Conservation (phyloP, 2,797 vertebrate genomes). For the Orientallactaga sibirica region DNA sequence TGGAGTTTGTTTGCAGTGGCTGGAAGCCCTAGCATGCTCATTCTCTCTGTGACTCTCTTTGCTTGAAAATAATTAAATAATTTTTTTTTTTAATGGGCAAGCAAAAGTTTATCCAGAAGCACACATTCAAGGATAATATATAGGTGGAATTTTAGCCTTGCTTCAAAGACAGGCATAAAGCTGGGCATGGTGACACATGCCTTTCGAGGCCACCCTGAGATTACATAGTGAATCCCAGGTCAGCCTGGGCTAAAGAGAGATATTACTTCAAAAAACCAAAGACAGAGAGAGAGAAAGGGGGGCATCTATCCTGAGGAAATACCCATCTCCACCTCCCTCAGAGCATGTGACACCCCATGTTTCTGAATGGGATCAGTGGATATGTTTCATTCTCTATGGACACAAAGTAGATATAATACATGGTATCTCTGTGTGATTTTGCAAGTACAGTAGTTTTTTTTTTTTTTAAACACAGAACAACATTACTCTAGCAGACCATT, state of each 20-base stretch:
- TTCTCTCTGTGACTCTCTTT: too few relatives aligned
- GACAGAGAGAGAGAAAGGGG: too few relatives aligned
- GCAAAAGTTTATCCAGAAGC: neutral
- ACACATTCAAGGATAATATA: neutral
- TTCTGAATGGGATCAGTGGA: neutral
- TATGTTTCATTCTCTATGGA: neutral
- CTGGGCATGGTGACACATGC: too few relatives aligned
- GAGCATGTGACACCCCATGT: fast-evolving
- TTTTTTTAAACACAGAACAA: slow-evolving; percentile 49
- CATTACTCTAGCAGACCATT: slow-evolving; percentile 18
- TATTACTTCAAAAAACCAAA: too few relatives aligned
- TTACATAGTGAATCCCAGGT: too few relatives aligned
- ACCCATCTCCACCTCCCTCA: fast-evolving
- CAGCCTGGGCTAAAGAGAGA: too few relatives aligned
- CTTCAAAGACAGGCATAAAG: neutral
- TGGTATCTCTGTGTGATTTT: neutral
- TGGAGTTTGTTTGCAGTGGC: too few relatives aligned
- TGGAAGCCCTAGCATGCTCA: too few relatives aligned
- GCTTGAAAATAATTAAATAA: too few relatives aligned
- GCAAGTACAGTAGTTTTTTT: slow-evolving; percentile 41
- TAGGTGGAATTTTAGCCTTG: neutral
- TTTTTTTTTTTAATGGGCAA: neutral
- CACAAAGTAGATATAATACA: neutral
- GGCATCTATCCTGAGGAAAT: neutral
- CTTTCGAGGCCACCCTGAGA: too few relatives aligned